phyloP scores from a whole-genome alignment of 2,797 vertebrate genomes.

The Amniataba percoides region DNA sequence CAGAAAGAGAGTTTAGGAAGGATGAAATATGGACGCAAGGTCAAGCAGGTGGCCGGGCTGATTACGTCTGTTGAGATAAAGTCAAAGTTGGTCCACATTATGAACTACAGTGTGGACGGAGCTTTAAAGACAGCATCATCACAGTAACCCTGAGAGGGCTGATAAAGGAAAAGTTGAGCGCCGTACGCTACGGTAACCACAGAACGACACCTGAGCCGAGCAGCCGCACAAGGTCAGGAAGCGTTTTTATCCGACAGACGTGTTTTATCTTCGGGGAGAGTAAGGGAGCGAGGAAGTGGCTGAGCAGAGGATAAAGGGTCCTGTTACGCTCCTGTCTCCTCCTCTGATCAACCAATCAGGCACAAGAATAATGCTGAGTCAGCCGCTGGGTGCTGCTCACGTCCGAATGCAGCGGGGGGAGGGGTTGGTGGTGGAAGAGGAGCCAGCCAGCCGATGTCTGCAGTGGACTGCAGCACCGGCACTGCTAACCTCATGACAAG shows the following conservation, averaged over 20 bases:
- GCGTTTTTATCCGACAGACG: slow-evolving; percentile 42
- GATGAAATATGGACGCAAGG: slow-evolving; percentile 35
- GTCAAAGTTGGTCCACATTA: slow-evolving; percentile 21
- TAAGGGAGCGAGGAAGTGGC: slow-evolving; percentile 50
- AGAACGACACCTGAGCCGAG: slow-evolving; percentile 34
- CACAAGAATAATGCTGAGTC: slow-evolving; percentile 89
- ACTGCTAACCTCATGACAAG: slow-evolving; percentile 73
- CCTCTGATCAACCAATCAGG: slow-evolving; percentile 87
- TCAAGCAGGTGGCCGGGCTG: background rate
- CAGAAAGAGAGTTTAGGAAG: background rate
- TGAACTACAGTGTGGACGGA: background rate
- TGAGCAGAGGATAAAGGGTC: slow-evolving; percentile 63
- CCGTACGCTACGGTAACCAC: background rate
- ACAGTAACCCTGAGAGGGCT: slow-evolving; percentile 16
- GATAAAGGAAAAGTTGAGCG: slow-evolving; percentile 33
- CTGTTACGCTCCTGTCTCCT: slow-evolving; percentile 81
- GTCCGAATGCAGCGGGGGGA: slow-evolving; percentile 86
- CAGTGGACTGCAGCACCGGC: slow-evolving; percentile 86
- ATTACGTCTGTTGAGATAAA: slow-evolving; percentile 25
- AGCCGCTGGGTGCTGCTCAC: slow-evolving; percentile 87
- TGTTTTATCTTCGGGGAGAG: slow-evolving; percentile 68
- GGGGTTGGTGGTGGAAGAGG: slow-evolving; percentile 55
- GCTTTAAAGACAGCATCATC: slow-evolving; percentile 36
- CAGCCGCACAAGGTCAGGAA: slow-evolving; percentile 68
- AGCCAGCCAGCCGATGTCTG: slow-evolving; percentile 68